Percentiles rank a stretch among this genome's conserved stretches.
Evolutionary conservation across 2,888 invertebrate species (phyloP).

Genomic region (Argynnis bischoffii): DNA sequence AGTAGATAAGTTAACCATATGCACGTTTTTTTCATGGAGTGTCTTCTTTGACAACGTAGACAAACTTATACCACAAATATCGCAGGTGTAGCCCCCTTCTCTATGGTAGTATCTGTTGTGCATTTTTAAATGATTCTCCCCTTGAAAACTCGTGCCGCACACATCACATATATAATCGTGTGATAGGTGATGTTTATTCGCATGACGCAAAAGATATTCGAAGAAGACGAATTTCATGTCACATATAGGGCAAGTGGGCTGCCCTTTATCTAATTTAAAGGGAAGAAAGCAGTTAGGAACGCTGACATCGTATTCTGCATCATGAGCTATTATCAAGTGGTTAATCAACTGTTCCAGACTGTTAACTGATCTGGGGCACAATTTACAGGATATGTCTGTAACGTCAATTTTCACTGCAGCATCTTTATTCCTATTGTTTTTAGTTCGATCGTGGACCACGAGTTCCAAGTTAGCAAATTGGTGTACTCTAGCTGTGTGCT

Average conservation of each 20-base stretch:
- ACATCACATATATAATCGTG: slow-evolving; percentile 78
- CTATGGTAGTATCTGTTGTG: slow-evolving; percentile 74
- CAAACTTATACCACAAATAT: slow-evolving; percentile 76
- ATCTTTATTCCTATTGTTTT: slow-evolving; percentile 71
- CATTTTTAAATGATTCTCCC: slow-evolving; percentile 75
- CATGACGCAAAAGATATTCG: slow-evolving; percentile 69
- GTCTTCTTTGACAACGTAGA: slow-evolving; percentile 70
- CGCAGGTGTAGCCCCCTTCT: slow-evolving; percentile 70
- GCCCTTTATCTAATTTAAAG: slow-evolving; percentile 68
- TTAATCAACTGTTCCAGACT: slow-evolving; percentile 70
- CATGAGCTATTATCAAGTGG: slow-evolving; percentile 73
- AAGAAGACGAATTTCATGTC: slow-evolving; percentile 72
- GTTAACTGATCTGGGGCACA: slow-evolving; percentile 56
- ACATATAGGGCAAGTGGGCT: slow-evolving; percentile 70
- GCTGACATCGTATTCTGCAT: slow-evolving; percentile 71
- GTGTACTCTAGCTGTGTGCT: slow-evolving; percentile 61
- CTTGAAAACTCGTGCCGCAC: slow-evolving; percentile 75
- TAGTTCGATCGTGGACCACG: slow-evolving; percentile 66
- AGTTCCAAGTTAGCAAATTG: slow-evolving; percentile 67
- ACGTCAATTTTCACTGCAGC: slow-evolving; percentile 76
- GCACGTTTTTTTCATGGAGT: slow-evolving; percentile 73
- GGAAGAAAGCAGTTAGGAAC: slow-evolving; percentile 72
- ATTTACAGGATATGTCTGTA: slow-evolving; percentile 63
- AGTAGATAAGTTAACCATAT: slow-evolving; percentile 63
- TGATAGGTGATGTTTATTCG: slow-evolving; percentile 70